Percentiles rank a stretch among this genome's conserved stretches.
phyloP scores from a whole-genome alignment of 2,888 invertebrate species.

The Caenorhabditis sp. region DNA sequence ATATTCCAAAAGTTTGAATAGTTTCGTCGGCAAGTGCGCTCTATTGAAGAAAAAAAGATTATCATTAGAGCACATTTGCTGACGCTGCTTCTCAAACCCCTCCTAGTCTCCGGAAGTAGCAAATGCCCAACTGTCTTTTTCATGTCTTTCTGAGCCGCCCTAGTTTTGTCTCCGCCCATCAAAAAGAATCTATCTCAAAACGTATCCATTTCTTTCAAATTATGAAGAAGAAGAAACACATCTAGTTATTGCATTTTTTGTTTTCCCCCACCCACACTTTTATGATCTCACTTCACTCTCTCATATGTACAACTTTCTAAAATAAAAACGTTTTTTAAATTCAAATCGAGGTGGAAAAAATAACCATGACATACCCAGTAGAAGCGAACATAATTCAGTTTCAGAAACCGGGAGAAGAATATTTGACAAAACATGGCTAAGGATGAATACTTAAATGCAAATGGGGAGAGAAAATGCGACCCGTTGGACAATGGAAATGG shows the following conservation, averaged over 20 bases:
- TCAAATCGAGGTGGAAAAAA: too few species aligned
- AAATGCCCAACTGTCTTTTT: neutral
- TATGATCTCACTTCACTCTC: neutral
- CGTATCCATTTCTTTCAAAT: conserved; percentile 10
- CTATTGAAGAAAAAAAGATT: too few species aligned
- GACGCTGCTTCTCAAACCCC: neutral
- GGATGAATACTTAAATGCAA: too few species aligned
- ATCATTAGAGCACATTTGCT: neutral
- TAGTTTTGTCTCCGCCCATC: neutral
- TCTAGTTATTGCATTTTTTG: neutral
- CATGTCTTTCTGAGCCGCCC: conserved; percentile 30
- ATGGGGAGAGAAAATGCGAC: too few species aligned
- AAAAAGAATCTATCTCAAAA: conserved; percentile 8
- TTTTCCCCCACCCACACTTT: neutral
- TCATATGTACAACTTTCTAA: neutral
- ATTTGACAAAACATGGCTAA: too few species aligned
- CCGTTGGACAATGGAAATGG: too few species aligned
- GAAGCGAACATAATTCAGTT: too few species aligned
- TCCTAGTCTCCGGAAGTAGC: conserved; percentile 7
- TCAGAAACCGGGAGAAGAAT: too few species aligned
- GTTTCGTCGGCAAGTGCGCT: too few species aligned
- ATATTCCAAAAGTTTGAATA: too few species aligned
- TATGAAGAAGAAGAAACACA: neutral
- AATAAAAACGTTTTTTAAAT: neutral
- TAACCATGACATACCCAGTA: too few species aligned